These are phyloP conservation scores for Spilarctia lutea DNA, from an alignment of 2,888 invertebrate species.

Conservation along the genomic window DNA sequence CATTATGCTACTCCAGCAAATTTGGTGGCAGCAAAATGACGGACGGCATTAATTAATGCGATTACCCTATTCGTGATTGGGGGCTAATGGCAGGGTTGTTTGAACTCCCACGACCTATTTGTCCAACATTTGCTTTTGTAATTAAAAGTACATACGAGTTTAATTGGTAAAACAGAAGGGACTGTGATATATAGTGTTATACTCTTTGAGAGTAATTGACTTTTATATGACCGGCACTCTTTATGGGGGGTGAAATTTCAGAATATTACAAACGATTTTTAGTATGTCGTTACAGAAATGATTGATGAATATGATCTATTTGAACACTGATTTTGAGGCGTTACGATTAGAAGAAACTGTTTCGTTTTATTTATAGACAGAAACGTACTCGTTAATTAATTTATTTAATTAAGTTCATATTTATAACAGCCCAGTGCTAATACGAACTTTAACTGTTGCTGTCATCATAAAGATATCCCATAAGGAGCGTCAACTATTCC, in stretches of 20 bases:
- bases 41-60: constrained; percentile 77
- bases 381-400: no score
- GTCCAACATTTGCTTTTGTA: constrained; percentile 73
- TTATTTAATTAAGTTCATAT: no score
- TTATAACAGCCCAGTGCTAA: no score
- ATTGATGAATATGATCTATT: neutral
- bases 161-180: constrained; percentile 46
- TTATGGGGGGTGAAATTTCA: neutral
- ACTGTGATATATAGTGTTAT: constrained; percentile 19
- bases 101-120: constrained; percentile 69
- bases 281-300: neutral
- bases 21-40: constrained; percentile 62
- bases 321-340: neutral
- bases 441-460: no score
- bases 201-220: constrained; percentile 7
- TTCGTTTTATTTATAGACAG: no score
- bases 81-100: constrained; percentile 72
- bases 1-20: constrained; percentile 41
- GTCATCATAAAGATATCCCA: no score
- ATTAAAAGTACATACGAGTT: constrained; percentile 71
- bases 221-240: neutral
- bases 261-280: neutral
- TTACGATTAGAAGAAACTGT: no score
- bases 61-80: constrained; percentile 78
- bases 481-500: no score